A percentile compares a stretch with the other conserved stretches of the same genome.
Evolutionary conservation across 2,113 vertebrate species (phyloP).

Genomic region (Ovibos moschatus): DNA sequence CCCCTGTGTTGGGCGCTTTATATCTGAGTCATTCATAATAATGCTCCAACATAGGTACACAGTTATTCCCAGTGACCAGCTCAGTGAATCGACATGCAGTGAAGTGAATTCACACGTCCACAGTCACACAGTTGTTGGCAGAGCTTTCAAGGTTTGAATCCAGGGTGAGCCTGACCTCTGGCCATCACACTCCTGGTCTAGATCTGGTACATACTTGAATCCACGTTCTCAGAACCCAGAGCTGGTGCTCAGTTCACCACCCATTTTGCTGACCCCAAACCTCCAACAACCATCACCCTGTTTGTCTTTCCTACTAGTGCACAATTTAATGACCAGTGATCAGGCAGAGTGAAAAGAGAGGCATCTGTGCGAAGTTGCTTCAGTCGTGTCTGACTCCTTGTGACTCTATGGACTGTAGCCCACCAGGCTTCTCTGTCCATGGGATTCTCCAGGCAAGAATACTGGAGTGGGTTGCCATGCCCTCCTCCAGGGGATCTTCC

Average conservation of each 20-base stretch:
- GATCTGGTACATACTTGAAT: background rate
- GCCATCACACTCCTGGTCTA: background rate
- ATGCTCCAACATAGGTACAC: background rate
- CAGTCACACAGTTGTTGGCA: background rate
- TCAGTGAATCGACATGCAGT: background rate
- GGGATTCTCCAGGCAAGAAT: background rate
- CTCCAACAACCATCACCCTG: background rate
- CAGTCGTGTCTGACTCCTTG: background rate
- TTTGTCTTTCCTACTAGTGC: background rate
- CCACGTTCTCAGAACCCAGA: background rate
- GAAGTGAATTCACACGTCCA: background rate
- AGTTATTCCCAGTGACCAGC: background rate
- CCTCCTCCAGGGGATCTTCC: background rate
- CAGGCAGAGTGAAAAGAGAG: background rate
- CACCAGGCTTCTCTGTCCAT: background rate
- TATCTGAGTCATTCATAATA: background rate
- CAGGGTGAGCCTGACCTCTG: background rate
- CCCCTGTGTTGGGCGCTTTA: background rate
- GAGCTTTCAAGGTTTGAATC: background rate
- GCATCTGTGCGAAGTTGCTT: background rate
- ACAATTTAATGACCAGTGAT: background rate
- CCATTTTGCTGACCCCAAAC: background rate
- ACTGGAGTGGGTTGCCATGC: background rate
- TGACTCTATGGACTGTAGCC: background rate
- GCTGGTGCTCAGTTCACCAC: background rate